Evolutionary conservation across 2,797 vertebrate genomes (phyloP), one percentile per base, ranked within the genome.

Genomic region (Arremon aurantiirostris): DNA sequence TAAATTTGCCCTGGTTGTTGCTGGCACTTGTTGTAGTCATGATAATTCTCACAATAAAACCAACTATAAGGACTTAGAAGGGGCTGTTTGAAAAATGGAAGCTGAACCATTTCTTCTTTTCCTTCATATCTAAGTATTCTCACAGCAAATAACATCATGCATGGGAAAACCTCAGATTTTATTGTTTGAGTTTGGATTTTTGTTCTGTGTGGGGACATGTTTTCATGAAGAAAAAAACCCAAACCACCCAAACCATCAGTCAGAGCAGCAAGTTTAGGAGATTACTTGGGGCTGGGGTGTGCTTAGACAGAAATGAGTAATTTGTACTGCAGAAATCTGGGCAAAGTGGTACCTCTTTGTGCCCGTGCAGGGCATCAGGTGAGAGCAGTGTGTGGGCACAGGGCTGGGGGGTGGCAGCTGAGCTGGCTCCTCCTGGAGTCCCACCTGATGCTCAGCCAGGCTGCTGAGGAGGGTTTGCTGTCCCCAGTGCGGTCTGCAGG

Each of bases 1-100:
- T 83, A 53, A 92, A 95, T 90, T 89, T 84, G 60, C 53, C 70
- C 59, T 77, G 71, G 47, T 44, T 82, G 77, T 84, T 95, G 63
- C 41, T 82, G 78, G 56, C 50, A 41, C 84, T 90, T 32, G n/a
- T 60, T 60, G 39, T 53, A 53, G 46, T 70, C 47, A 55, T 65
- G 84, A 80, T 77, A 79, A 95, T 84, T 89, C 44, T 77, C 35
- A 73, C 53, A 71, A 78, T 69, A 73, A 90, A 86, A 77, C 20
- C 53, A 63, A 79, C 75, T 46, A 23, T 57, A n/a, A 83, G 39
- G 34, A 47, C 52, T 59, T 80, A 61, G 24, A 61, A 86, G 11
- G 18, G n/a, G 15, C 44, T 8, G 7, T 46, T 78, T 61, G 22
- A 81, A 71, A 92, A 80, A 77, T 11, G 15, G 7, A 64, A 81